Conservation (phyloP, 2,797 vertebrate genomes). For the Anolis apletophallus region DNA sequence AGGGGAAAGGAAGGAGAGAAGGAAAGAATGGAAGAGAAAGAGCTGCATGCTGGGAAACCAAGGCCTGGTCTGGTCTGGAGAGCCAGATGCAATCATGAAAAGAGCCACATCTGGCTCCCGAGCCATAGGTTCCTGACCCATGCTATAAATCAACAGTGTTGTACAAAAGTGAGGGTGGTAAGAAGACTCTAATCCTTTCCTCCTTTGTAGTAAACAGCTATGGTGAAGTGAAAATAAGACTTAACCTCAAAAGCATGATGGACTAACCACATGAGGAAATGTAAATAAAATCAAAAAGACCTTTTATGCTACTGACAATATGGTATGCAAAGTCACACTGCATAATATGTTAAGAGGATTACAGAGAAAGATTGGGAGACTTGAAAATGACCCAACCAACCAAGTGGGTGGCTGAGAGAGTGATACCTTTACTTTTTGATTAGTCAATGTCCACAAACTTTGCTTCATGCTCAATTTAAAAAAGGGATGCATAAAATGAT, state of each 20-base stretch:
- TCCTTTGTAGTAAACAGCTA: conserved; percentile 37
- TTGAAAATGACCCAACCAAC: conserved; percentile 76
- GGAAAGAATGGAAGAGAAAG: too few relatives aligned
- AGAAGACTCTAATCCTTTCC: conserved; percentile 20
- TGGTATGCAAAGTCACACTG: conserved; percentile 71
- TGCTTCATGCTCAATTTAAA: too few relatives aligned
- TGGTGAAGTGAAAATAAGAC: conserved; percentile 48
- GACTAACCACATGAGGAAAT: conserved; percentile 61
- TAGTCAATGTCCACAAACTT: too few relatives aligned
- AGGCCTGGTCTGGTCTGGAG: too few relatives aligned
- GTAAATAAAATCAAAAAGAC: conserved; percentile 72
- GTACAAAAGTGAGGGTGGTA: conserved; percentile 43
- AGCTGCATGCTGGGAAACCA: too few relatives aligned
- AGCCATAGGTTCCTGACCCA: too few relatives aligned
- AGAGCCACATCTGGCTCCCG: too few relatives aligned
- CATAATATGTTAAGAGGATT: conserved; percentile 82
- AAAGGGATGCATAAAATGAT: too few relatives aligned
- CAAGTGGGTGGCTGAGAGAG: conserved; percentile 45
- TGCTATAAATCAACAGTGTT: conserved; percentile 47
- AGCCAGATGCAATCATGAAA: too few relatives aligned
- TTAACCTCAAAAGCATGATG: conserved; percentile 41
- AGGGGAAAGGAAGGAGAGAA: too few relatives aligned
- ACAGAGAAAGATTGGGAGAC: conserved; percentile 72
- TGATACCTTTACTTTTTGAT: too few relatives aligned
- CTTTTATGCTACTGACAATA: conserved; percentile 66